Base-by-base conservation (phyloP, 1,140 invertebrate species). In the Ceratosolen solmsi region DNA sequence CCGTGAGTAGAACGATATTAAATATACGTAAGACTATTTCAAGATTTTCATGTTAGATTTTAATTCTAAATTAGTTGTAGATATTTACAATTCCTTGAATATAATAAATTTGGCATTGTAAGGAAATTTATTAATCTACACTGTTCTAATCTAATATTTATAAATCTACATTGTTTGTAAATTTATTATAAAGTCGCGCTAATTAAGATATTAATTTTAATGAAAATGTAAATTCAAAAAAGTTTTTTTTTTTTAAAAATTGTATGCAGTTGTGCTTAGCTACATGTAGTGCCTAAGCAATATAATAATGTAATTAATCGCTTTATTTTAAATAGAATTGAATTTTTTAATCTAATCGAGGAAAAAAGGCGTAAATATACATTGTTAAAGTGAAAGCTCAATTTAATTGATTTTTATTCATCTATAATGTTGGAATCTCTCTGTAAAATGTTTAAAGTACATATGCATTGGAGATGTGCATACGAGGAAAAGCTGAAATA, bases 401-500 rank as follows among this genome's bases (percentile, higher is more conserved):
- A 0, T 36, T 15, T 68, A 38, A 38, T 68, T 68, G 38, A 65
- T 38, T n/a, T 68, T 38, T n/a, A 7, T 7, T 68, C 63, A 38
- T 68, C 27, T 33, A 68, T 68, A 68, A 68, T 38, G 20, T 38
- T 38, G 33, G 9, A 68, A 68, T n/a, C 33, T 0, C 0, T 33
- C 27, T 68, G 63, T 68, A 68, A 30, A 49, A 72, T 13, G 25
- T 30, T n/a, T 46, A 27, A 20, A 25, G 60, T 33, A n/a, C 27
- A 1, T 38, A 51, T 30, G 2, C 30, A 33, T 74, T 38, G 25
- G 8, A 36, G 51, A 71, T 63, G 65, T 9, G 11, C 33, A 27
- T 56, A 71, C 22, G 49, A 71, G 77, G 77, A 79, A 79, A 79
- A 79, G 54, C 54, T 73, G 54, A 72, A 80, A 72, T 63, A 73